Evolutionary conservation across 2,888 invertebrate genomes (phyloP).

Genomic region (Microctonus hyperodae): DNA sequence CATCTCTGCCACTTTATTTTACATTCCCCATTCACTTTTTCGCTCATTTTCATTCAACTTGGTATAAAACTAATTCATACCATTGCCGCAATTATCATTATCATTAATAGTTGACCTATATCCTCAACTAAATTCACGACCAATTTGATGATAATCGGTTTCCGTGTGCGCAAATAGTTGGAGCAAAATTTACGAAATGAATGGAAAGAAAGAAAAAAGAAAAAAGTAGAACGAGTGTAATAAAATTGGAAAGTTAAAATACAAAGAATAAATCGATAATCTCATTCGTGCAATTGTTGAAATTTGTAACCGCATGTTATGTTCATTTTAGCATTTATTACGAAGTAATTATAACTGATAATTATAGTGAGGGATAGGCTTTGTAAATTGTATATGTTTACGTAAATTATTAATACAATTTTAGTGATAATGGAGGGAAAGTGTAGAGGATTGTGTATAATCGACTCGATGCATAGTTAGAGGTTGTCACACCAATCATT

Average conservation of each 20-base stretch:
- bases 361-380: not conserved
- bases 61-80: too few species aligned
- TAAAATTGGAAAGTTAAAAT: not conserved
- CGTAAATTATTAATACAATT: not conserved
- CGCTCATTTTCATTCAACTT: not conserved
- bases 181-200: too few species aligned
- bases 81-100: not conserved
- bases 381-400: not conserved
- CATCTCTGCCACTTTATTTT: not conserved
- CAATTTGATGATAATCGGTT: not conserved
- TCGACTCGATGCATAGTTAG: constrained; percentile 41
- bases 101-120: constrained; percentile 1
- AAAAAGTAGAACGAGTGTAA: not conserved
- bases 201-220: not conserved
- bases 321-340: not conserved
- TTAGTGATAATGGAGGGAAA: constrained; percentile 36
- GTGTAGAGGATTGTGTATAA: constrained; percentile 36
- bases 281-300: not conserved
- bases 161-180: not conserved
- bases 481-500: constrained; percentile 53
- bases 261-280: not conserved
- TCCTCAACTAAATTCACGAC: not conserved
- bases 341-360: not conserved
- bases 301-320: not conserved
- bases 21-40: not conserved